Evolutionary conservation across 2,797 vertebrate species (phyloP), one percentile per base, ranked within the genome.

Genomic region (Gastrophryne carolinensis): DNA sequence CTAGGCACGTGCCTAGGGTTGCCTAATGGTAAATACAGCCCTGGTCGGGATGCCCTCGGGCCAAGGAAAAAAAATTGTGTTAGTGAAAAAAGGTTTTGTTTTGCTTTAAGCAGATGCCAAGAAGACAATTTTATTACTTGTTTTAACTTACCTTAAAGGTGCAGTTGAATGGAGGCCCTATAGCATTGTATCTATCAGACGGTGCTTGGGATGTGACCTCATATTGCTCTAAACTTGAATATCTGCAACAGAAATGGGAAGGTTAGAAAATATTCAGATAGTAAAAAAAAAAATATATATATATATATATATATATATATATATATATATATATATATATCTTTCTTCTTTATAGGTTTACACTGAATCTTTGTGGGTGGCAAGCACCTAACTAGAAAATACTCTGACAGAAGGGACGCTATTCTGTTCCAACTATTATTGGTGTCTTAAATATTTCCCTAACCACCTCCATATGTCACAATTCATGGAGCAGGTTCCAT

Each of bases 191-290:
- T 73, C 87, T 88, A 78, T 94, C 95, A 82, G 95, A 83, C 0
- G 95, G 93, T 80, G 91, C 90, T 56, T 94, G 94, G 0, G 95
- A 86, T 82, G 94, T 93, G 83, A 99, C 88, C 35, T 97, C 93
- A 0, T 93, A 97, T 15, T 92, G 93, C 78, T 87, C 88, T 66
- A 91, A 81, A 81, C 89, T 92, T 0, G 95, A 98, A 1, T 90
- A 84, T 86, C 97, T 99, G 78, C 78, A 0, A 1, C 1, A 79
- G 75, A 24, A 23, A 49, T 26, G 17, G 5, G 7, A 8, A 1
- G n/a, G 49, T 53, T 23, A 53, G 32, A 13, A 57, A 27, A 3
- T 54, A 13, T 12, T 53, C 52, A 8, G 12, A 13, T 29, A 13
- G 13, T 3, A 41, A 2, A 26, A 27, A n/a, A n/a, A n/a, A n/a